Evolutionary conservation across 2,797 vertebrate species (phyloP), one percentile per base, ranked within the genome.

Genomic region (Artibeus lituratus): DNA sequence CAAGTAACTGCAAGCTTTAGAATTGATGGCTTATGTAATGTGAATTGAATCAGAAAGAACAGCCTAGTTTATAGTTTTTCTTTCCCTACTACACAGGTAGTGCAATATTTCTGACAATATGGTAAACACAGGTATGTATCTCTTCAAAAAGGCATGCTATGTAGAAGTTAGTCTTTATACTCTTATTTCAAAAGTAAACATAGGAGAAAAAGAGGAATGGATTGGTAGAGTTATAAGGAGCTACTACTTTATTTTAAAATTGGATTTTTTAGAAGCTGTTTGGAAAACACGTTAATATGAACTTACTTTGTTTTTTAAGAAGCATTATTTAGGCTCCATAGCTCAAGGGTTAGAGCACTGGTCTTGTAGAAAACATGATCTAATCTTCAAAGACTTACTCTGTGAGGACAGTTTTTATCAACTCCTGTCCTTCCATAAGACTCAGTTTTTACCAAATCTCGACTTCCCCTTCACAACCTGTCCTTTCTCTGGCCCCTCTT

Each of bases 1-100:
- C 96, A 70, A 98, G 98, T 97, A 98, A 98, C 98, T 98, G 98
- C 98, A 98, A 62, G 94, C 90, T 93, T 94, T 70, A 94, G 15
- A 86, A 81, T 44, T 95, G 83, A 37, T 87, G 86, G 39, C 78
- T 91, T 88, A 37, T 5, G n/a, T 24, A 19, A 87, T 57, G 42
- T 37, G 21, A 97, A 90, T 90, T 49, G 42, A 65, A 44, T 73
- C 32, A 62, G 51, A 69, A 96, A 73, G 53, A 88, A 37, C 5
- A 7, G 4, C 10, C 16, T 12, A 62, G 81, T 57, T 90, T 90
- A 42, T 49, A 47, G 15, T 81, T 73, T 22, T 70, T 29, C 74
- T 8, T 10, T 70, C 35, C 8, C 5, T 16, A 47, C 5, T 86
- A 51, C 22, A 15, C 10, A 35, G 15, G 39, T 72, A 59, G 9